A percentile compares a stretch with the other conserved stretches of the same genome.
phyloP scores from a whole-genome alignment of 1,140 invertebrate species.

The Drosophila mauritiana region DNA sequence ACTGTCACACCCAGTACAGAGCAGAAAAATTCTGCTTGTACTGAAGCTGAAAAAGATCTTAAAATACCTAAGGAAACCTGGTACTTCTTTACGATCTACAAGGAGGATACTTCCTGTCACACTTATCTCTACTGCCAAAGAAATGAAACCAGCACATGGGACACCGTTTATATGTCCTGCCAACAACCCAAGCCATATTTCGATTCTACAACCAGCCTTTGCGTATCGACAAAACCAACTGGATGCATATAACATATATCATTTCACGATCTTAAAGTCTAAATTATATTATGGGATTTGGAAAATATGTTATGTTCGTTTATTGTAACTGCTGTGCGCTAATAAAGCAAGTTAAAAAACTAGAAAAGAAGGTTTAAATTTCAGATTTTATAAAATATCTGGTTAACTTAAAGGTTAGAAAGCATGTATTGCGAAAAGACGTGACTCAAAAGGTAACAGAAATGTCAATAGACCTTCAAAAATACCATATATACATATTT shows the following conservation, averaged over 20 bases:
- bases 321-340: too few species aligned
- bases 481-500: too few species aligned
- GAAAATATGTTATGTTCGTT: too few species aligned
- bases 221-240: constrained; percentile 14
- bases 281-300: too few species aligned
- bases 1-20: constrained; percentile 1
- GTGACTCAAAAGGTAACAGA: neutral
- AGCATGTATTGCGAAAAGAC: neutral
- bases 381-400: too few species aligned
- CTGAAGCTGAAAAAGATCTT: neutral
- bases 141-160: neutral
- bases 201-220: neutral
- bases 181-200: constrained; percentile 1
- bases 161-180: constrained; percentile 1
- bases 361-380: too few species aligned
- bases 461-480: constrained; percentile 14
- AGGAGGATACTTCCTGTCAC: neutral
- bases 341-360: too few species aligned
- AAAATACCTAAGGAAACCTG: neutral
- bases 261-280: too few species aligned
- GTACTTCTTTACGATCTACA: constrained; percentile 11
- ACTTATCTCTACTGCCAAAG: constrained; percentile 32
- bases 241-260: neutral
- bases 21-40: neutral
- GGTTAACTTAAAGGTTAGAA: too few species aligned